Conservation (phyloP, 2,113 vertebrate genomes). For the Bos taurus region DNA sequence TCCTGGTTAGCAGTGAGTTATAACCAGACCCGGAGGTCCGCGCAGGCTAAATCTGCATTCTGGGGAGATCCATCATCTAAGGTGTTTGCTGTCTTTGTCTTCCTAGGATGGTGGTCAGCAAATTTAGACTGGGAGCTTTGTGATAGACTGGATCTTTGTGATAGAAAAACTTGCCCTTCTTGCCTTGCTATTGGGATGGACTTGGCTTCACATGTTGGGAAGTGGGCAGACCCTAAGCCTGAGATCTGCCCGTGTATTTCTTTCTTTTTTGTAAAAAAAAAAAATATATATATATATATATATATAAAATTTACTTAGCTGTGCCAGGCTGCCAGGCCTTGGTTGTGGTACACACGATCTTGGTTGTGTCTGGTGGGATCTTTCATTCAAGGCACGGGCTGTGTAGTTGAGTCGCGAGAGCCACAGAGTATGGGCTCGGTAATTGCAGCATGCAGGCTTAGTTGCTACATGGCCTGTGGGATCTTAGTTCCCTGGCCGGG, state of each 20-base stretch:
- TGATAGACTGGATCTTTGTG: not conserved
- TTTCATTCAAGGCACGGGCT: not conserved
- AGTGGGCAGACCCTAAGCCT: rapidly evolving
- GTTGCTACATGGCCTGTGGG: not conserved
- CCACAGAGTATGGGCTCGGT: not conserved
- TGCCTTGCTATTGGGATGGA: rapidly evolving
- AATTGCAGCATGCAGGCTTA: not conserved
- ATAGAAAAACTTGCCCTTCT: too few species aligned
- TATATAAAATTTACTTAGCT: not conserved
- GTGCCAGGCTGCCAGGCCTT: not conserved
- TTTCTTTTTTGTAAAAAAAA: not conserved
- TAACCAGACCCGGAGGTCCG: not conserved
- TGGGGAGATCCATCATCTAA: not conserved
- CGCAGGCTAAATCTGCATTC: not conserved
- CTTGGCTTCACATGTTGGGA: too few species aligned
- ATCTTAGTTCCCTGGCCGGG: not conserved
- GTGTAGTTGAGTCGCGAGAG: not conserved
- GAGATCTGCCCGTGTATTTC: rapidly evolving
- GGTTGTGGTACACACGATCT: not conserved
- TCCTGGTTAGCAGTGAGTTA: not conserved
- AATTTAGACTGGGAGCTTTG: rapidly evolving
- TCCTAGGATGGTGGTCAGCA: not conserved
- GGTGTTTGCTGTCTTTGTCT: not conserved
- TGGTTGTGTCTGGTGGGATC: not conserved
- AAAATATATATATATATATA: not conserved